Percentiles rank a stretch among this genome's conserved stretches.
Conservation (phyloP, 2,888 invertebrate genomes). For the Tinea trinotella region DNA sequence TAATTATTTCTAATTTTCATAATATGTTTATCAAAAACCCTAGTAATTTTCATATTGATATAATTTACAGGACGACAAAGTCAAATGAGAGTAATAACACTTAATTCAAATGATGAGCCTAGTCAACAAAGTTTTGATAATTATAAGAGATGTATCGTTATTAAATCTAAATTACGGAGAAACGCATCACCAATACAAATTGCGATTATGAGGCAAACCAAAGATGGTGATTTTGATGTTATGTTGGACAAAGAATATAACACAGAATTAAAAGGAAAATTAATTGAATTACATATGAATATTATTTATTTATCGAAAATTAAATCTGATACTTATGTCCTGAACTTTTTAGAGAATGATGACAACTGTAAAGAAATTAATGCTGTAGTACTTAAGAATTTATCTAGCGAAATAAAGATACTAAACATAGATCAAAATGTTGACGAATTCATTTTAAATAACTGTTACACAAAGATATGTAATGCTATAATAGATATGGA, state of each 20-base stretch:
- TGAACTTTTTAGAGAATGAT: slow-evolving; percentile 32
- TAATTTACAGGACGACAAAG: background rate
- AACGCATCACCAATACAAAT: slow-evolving; percentile 28
- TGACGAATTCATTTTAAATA: too few relatives aligned
- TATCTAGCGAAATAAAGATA: slow-evolving; percentile 40
- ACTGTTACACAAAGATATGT: too few relatives aligned
- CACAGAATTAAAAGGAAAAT: slow-evolving; percentile 32
- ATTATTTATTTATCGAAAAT: slow-evolving; percentile 31
- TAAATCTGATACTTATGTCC: slow-evolving; percentile 33
- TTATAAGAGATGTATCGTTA: slow-evolving; percentile 19
- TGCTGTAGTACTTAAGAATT: slow-evolving; percentile 36
- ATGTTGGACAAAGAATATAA: slow-evolving; percentile 51
- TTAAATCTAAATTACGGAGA: slow-evolving; percentile 34
- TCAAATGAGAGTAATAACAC: slow-evolving; percentile 10
- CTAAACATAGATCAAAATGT: slow-evolving; percentile 21
- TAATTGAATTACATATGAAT: slow-evolving; percentile 27
- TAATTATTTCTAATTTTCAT: too few relatives aligned
- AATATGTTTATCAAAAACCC: too few relatives aligned
- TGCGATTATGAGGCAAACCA: background rate
- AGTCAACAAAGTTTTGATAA: background rate
- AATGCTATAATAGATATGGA: too few relatives aligned
- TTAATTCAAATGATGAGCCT: background rate
- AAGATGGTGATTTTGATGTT: slow-evolving; percentile 36
- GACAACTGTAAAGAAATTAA: slow-evolving; percentile 25
- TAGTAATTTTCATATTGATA: background rate